Conservation (phyloP, 1,140 invertebrate genomes). For the Tribolium madens region DNA sequence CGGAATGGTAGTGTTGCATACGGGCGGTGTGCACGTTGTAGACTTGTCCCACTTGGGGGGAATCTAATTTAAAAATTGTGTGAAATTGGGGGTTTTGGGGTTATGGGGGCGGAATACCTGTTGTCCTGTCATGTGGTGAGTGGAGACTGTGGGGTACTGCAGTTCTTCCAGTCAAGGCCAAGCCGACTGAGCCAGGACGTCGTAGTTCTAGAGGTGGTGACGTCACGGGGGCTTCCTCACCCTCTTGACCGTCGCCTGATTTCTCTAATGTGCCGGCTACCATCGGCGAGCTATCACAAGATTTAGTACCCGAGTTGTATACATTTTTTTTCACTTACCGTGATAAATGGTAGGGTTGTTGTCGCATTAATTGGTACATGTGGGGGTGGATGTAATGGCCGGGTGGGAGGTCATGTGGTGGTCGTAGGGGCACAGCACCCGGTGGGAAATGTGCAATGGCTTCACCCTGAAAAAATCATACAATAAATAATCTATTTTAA, state of each 20-base stretch:
- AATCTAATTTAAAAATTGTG: constrained; percentile 66
- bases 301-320: not conserved
- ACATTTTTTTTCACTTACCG: constrained; percentile 56
- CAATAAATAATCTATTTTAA: not conserved
- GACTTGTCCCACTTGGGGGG: constrained; percentile 79
- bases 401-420: constrained; percentile 59
- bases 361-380: constrained; percentile 77
- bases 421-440: constrained; percentile 60
- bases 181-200: constrained; percentile 66
- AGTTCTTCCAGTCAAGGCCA: constrained; percentile 57
- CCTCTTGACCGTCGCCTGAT: constrained; percentile 65
- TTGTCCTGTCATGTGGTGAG: constrained; percentile 81
- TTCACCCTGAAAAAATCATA: constrained; percentile 74
- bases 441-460: constrained; percentile 64
- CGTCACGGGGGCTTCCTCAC: constrained; percentile 71
- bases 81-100: not conserved
- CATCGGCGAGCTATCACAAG: constrained; percentile 62
- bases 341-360: constrained; percentile 63
- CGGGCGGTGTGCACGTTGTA: constrained; percentile 70
- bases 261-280: constrained; percentile 67
- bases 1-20: constrained; percentile 67
- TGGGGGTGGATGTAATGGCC: constrained; percentile 73
- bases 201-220: constrained; percentile 79
- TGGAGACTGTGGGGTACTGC: constrained; percentile 71
- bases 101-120: constrained; percentile 69